A percentile compares a stretch with the other conserved stretches of the same genome.
Conservation (phyloP, 2,797 vertebrate species). For the Pteronotus mesoamericanus region DNA sequence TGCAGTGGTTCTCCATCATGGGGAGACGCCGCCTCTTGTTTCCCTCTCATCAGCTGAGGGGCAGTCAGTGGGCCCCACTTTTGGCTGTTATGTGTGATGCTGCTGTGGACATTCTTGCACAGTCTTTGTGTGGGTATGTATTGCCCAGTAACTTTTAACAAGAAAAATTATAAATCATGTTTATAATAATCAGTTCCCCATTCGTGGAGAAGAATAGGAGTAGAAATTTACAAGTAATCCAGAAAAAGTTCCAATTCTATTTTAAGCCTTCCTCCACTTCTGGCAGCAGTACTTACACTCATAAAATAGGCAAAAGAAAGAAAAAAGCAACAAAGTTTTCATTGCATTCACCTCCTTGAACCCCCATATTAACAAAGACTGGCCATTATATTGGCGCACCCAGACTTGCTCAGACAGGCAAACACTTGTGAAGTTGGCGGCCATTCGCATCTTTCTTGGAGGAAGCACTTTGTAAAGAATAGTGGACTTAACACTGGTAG, state of each 20-base stretch:
- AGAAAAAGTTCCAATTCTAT: neutral
- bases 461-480: neutral
- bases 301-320: neutral
- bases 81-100: too few species aligned
- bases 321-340: neutral
- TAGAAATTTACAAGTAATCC: neutral
- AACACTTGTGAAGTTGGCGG: neutral
- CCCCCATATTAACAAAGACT: neutral
- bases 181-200: neutral
- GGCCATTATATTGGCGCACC: neutral
- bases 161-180: neutral
- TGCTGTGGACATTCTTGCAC: neutral
- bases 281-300: neutral
- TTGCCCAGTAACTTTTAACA: conserved; percentile 5
- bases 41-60: too few species aligned
- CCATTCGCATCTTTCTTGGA: neutral
- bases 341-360: neutral
- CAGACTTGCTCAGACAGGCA: neutral
- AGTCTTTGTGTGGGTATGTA: neutral
- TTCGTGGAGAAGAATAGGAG: neutral
- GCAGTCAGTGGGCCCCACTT: too few species aligned
- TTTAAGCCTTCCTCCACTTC: neutral
- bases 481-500: neutral
- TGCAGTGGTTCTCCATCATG: too few species aligned
- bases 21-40: neutral